Conservation (phyloP, 1,140 invertebrate species). For the Listronotus oregonensis region DNA sequence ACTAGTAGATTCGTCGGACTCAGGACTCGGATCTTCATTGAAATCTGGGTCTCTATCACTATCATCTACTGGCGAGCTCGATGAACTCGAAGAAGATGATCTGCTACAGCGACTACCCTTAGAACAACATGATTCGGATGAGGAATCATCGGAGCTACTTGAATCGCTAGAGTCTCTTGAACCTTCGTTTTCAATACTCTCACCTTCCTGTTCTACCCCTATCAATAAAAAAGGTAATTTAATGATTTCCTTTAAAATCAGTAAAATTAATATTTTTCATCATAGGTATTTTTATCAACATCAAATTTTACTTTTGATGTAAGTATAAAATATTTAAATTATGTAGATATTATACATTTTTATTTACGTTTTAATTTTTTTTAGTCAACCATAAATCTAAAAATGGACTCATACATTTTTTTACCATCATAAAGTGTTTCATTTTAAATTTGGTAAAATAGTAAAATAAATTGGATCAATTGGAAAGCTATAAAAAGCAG, state of each 20-base stretch:
- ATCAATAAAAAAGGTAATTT: neutral
- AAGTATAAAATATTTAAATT: too few species aligned
- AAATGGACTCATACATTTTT: too few species aligned
- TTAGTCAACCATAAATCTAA: too few species aligned
- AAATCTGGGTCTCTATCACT: slow-evolving; percentile 1
- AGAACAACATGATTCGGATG: neutral
- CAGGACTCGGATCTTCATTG: neutral
- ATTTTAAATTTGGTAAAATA: too few species aligned
- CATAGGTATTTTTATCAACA: too few species aligned
- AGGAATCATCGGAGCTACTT: slow-evolving; percentile 3
- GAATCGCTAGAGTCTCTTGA: neutral
- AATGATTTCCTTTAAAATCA: neutral
- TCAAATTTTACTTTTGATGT: too few species aligned
- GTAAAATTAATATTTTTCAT: neutral
- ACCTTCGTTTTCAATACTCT: neutral
- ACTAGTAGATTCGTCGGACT: slow-evolving; percentile 18
- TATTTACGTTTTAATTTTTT: too few species aligned
- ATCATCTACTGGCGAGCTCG: slow-evolving; percentile 1
- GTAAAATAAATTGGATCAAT: too few species aligned
- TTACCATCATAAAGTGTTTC: too few species aligned
- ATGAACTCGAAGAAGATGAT: slow-evolving; percentile 1
- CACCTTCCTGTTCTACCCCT: neutral
- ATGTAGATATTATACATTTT: too few species aligned
- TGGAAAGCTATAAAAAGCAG: too few species aligned
- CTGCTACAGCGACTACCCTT: slow-evolving; percentile 1